Evolutionary conservation across 2,888 invertebrate species (phyloP).

Genomic region (Serripes groenlandicus): DNA sequence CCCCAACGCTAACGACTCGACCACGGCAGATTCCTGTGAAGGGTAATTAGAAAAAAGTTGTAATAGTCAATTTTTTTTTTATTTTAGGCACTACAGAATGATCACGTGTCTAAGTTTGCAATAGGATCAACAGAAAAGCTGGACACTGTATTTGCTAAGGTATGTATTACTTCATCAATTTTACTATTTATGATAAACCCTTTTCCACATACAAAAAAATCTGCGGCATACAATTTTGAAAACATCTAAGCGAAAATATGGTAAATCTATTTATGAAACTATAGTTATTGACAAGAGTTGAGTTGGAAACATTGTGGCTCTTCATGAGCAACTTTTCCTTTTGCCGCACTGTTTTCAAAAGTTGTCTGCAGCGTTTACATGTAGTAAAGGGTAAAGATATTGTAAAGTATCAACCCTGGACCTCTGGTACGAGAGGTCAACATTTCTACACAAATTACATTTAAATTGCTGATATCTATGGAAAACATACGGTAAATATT

Average conservation of each 20-base stretch:
- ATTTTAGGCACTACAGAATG: conserved; percentile 67
- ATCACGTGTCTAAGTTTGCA: conserved; percentile 76
- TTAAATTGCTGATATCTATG: neutral
- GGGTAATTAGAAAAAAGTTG: neutral
- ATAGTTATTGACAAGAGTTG: neutral
- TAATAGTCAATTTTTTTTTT: neutral
- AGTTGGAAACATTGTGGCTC: neutral
- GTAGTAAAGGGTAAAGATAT: neutral
- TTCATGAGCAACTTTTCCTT: neutral
- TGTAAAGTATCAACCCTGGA: neutral
- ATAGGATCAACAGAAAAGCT: conserved; percentile 71
- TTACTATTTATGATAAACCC: too few relatives aligned
- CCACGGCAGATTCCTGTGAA: too few relatives aligned
- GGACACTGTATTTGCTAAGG: conserved; percentile 66
- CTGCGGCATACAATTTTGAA: neutral
- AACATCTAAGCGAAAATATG: neutral
- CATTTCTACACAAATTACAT: neutral
- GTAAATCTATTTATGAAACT: too few relatives aligned
- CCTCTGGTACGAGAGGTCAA: neutral
- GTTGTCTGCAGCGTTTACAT: neutral
- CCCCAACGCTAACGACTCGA: too few relatives aligned
- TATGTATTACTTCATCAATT: too few relatives aligned
- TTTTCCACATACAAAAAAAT: neutral
- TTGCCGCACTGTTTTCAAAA: neutral
- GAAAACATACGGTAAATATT: neutral